Conservation (phyloP, 2,888 invertebrate genomes). For the Lochmaea crataegi region DNA sequence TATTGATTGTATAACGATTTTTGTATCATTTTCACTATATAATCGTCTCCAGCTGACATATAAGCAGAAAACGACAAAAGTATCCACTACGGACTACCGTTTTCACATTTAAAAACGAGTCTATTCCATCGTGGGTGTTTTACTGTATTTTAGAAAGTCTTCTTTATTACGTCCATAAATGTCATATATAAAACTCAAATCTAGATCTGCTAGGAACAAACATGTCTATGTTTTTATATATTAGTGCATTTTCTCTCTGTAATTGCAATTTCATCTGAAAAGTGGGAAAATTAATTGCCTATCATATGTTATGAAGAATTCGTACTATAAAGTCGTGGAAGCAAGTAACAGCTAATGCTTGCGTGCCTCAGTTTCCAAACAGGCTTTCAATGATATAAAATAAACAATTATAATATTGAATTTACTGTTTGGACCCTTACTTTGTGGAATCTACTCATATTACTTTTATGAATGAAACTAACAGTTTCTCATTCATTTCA, state of each 20-base stretch:
- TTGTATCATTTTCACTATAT: constrained; percentile 10
- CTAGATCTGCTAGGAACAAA: constrained; percentile 47
- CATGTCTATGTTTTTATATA: constrained; percentile 45
- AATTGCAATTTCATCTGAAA: constrained; percentile 41
- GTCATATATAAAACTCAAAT: constrained; percentile 47
- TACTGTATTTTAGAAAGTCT: constrained; percentile 61
- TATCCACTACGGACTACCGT: constrained; percentile 47
- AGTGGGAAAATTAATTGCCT: constrained; percentile 39
- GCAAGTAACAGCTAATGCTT: too few species aligned
- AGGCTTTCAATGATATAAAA: too few species aligned
- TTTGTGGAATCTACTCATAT: too few species aligned
- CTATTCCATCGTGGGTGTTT: constrained; percentile 60
- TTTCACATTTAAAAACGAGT: constrained; percentile 51
- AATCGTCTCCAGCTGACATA: constrained; percentile 43
- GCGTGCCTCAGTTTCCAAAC: too few species aligned
- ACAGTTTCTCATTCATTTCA: too few species aligned
- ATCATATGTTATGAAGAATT: too few species aligned
- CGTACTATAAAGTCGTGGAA: not conserved
- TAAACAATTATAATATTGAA: too few species aligned
- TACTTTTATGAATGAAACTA: too few species aligned
- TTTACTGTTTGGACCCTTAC: too few species aligned
- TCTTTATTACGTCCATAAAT: constrained; percentile 56
- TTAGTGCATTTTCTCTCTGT: constrained; percentile 47
- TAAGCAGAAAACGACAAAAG: constrained; percentile 39
- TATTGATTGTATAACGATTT: constrained; percentile 5